Evolutionary conservation across 2,888 invertebrate genomes (phyloP), one percentile per base, ranked within the genome.

Genomic region (Lasiommata megera): DNA sequence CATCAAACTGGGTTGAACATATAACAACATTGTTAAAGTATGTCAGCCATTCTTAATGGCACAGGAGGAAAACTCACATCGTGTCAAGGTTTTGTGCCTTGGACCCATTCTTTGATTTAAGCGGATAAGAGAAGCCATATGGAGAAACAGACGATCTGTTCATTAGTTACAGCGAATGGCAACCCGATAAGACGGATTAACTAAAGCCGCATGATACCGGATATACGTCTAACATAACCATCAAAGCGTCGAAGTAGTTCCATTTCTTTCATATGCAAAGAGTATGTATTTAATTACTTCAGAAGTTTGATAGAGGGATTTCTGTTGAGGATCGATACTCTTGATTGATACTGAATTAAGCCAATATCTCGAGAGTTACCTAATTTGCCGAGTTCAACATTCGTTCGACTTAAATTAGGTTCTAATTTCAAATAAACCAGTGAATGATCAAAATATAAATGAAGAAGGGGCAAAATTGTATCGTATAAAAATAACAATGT

Each of bases 41-140:
- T 28, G 40, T 23, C 43, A 46, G n/a, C 51, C 18, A 31, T 40
- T 53, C 31, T 38, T 43, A 36, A 11, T 36, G 31, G n/a, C 47
- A 28, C 31, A 31, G 17, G 14, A 43, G 34, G 11, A 36, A 28
- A 47, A 44, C 17, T 17, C 14, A 52, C 50, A 60, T 37, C 48
- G 37, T 62, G 62, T 62, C 62, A 62, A 62, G 62, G 62, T 54
- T 57, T 57, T 37, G 41, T 38, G 54, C 41, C 57, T 56, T 57
- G 60, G 48, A 54, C 54, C 56, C 60, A 62, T 60, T 62, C 41
- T 50, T 54, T 60, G 57, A 38, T 57, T 57, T 55, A 60, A 57
- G 57, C 46, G 54, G 52, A 48, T 57, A 47, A 55, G 43, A 54
- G 62, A 62, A 62, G 56, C 62, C 62, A 57, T 62, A 55, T 38